Conservation (phyloP, 2,797 vertebrate species). For the Crax fasciolata region DNA sequence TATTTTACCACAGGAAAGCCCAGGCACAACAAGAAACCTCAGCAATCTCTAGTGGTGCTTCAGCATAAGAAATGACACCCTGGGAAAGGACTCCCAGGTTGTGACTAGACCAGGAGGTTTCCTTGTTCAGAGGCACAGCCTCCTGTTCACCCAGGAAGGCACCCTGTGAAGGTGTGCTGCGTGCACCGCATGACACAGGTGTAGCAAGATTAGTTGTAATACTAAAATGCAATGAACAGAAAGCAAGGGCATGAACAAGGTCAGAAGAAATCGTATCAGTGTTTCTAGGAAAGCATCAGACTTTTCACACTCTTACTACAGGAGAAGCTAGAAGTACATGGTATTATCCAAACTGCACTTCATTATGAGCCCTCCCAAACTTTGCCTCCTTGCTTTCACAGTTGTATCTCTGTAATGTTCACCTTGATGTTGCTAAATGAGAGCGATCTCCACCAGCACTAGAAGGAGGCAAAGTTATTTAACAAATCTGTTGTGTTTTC, state of each 20-base stretch:
- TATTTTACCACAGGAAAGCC: neutral
- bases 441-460: neutral
- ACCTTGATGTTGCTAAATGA: accelerated
- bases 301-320: neutral
- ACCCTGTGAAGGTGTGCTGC: neutral
- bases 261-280: neutral
- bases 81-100: neutral
- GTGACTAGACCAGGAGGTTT: too few relatives aligned
- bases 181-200: neutral
- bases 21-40: neutral
- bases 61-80: neutral
- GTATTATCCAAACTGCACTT: neutral
- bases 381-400: neutral
- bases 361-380: accelerated
- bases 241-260: neutral
- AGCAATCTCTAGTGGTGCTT: neutral
- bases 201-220: neutral
- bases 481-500: neutral
- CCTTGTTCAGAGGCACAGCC: neutral
- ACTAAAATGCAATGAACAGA: neutral
- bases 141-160: neutral
- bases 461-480: neutral
- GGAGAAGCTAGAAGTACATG: neutral
- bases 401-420: neutral
- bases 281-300: neutral